Conservation (phyloP, 37 sponge, comb jelly and placozoan genomes). For the Ianthella basta region DNA sequence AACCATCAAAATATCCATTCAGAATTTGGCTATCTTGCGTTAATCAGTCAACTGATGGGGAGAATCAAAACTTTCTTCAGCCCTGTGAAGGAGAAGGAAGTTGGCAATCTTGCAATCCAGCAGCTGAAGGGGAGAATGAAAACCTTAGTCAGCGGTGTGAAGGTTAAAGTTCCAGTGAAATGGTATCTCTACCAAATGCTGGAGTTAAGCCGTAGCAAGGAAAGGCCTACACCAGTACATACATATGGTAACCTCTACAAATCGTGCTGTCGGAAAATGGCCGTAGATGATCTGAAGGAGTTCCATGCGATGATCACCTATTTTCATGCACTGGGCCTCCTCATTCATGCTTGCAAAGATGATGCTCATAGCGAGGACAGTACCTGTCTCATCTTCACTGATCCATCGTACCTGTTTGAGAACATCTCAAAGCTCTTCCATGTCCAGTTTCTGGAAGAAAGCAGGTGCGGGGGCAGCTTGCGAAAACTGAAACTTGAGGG, state of each 20-base stretch:
- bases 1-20: too few relatives aligned
- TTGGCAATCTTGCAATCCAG: too few relatives aligned
- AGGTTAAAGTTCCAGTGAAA: neutral
- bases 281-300: neutral
- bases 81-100: neutral
- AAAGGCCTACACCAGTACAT: neutral
- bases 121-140: neutral
- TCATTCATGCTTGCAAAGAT: neutral
- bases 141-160: neutral
- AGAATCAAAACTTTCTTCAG: neutral
- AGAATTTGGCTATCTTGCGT: too few relatives aligned
- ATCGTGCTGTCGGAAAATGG: neutral
- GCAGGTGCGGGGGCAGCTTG: neutral
- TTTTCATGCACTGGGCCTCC: neutral
- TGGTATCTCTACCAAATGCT: slow-evolving; percentile 13
- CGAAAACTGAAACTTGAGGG: neutral
- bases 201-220: neutral
- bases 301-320: slow-evolving; percentile 18
- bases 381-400: neutral
- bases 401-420: slow-evolving; percentile 13
- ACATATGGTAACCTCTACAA: neutral
- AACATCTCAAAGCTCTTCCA: slow-evolving; percentile 10
- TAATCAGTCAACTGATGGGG: neutral
- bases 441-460: neutral
- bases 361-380: neutral